Percentiles rank a stretch among this genome's conserved stretches.
Evolutionary conservation across 2,113 vertebrate species (phyloP).

Genomic region (Rutilus rutilus): DNA sequence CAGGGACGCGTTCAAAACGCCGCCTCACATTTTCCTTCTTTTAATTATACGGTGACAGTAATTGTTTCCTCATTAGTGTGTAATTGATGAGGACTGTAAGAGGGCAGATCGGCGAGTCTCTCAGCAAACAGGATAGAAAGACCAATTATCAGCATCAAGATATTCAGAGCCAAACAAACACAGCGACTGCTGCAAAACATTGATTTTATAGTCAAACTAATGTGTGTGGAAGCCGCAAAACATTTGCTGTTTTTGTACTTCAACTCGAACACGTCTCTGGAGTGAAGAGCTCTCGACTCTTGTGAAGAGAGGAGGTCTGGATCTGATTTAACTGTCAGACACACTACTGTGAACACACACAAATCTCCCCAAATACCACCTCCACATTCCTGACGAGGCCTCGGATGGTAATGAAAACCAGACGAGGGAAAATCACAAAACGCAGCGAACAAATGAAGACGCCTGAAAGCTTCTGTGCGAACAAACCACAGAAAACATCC

Average conservation of each 20-base stretch:
- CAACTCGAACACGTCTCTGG: too few species aligned
- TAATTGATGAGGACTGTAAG: not conserved
- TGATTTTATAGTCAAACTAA: too few species aligned
- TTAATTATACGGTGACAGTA: not conserved
- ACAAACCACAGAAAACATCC: not conserved
- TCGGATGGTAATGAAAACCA: slow-evolving; percentile 54
- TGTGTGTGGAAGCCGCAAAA: too few species aligned
- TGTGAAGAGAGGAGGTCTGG: slow-evolving; percentile 44
- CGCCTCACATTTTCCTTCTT: not conserved
- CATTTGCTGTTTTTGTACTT: too few species aligned
- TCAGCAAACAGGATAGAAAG: not conserved
- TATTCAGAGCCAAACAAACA: not conserved
- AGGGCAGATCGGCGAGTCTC: not conserved
- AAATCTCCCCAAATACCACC: slow-evolving; percentile 36
- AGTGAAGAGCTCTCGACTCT: not conserved
- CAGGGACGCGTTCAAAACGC: not conserved
- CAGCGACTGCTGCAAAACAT: too few species aligned
- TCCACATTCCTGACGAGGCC: slow-evolving; percentile 55
- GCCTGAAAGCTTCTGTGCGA: not conserved
- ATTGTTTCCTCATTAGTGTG: not conserved
- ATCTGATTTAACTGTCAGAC: slow-evolving; percentile 48
- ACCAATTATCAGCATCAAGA: not conserved
- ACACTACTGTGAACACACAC: not conserved
- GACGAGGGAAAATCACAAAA: slow-evolving; percentile 50
- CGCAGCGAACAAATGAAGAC: slow-evolving; percentile 38